Percentiles rank a stretch among this genome's conserved stretches.
These are phyloP conservation scores for Lamprologus speciosus DNA, from an alignment of 2,113 vertebrate species.

Conservation along the genomic window DNA sequence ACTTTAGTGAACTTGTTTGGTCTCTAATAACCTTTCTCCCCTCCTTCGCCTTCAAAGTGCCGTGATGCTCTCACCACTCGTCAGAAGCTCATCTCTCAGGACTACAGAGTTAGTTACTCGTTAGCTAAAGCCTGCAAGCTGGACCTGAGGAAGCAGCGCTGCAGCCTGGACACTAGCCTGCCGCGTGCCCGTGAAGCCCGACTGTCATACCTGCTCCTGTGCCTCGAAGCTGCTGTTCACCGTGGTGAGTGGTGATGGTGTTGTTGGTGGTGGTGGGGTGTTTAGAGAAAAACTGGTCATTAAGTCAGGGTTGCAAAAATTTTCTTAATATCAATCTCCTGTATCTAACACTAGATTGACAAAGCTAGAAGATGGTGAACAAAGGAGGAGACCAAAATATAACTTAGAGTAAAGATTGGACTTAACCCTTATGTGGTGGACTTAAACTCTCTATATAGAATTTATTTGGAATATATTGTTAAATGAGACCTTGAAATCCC, in stretches of 20 bases:
- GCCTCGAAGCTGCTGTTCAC: slow-evolving; percentile 90
- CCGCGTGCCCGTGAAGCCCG: slow-evolving; percentile 89
- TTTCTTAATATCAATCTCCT: not conserved
- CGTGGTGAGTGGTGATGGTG: slow-evolving; percentile 67
- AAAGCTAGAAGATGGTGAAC: not conserved
- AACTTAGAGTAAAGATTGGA: not conserved
- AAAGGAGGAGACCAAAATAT: not conserved
- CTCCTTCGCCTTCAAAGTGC: slow-evolving; percentile 67
- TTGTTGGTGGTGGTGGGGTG: not conserved
- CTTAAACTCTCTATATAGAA: not conserved
- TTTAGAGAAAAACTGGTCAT: not conserved
- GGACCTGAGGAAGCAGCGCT: slow-evolving; percentile 91
- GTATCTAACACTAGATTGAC: not conserved
- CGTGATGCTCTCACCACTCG: slow-evolving; percentile 89
- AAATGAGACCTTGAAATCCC: not conserved
- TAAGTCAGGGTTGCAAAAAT: not conserved
- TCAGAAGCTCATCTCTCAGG: slow-evolving; percentile 94
- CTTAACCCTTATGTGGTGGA: not conserved
- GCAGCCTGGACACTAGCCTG: slow-evolving; percentile 88
- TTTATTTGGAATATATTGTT: not conserved
- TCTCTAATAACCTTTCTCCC: not conserved
- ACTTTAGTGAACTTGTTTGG: not conserved
- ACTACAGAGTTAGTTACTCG: slow-evolving; percentile 95
- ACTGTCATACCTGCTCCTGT: slow-evolving; percentile 94
- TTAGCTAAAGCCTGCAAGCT: slow-evolving; percentile 93